These are phyloP conservation scores for Pseudopleuronectes americanus DNA, from an alignment of 2,797 vertebrate species.

Conservation along the genomic window DNA sequence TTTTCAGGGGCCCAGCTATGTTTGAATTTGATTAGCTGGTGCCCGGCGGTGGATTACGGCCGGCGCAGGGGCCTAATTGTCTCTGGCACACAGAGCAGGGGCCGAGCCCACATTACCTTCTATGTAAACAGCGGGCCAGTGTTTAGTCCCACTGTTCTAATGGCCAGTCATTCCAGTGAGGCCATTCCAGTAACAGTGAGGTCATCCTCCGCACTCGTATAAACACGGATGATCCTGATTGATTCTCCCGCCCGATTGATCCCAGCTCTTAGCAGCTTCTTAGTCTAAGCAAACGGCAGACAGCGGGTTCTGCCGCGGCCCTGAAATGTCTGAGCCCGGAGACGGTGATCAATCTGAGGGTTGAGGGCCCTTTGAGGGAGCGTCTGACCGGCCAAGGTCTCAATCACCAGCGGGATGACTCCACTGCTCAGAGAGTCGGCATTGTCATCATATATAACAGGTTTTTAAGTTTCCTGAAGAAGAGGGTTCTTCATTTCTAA, in stretches of 20 bases:
- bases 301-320: constrained; percentile 34
- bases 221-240: constrained; percentile 79
- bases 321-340: constrained; percentile 39
- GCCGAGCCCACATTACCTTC: constrained; percentile 68
- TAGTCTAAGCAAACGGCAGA: constrained; percentile 65
- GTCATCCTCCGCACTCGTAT: constrained; percentile 77
- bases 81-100: constrained; percentile 57
- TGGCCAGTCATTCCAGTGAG: constrained; percentile 74
- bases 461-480: too few species aligned
- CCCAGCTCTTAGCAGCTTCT: constrained; percentile 77
- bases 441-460: not conserved
- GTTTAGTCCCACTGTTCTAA: constrained; percentile 79
- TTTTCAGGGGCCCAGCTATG: constrained; percentile 48
- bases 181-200: constrained; percentile 76
- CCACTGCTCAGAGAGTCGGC: not conserved
- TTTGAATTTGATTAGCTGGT: constrained; percentile 62
- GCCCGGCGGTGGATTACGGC: constrained; percentile 58
- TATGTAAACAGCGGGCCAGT: constrained; percentile 75
- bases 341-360: constrained; percentile 47
- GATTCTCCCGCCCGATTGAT: constrained; percentile 75
- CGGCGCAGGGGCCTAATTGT: constrained; percentile 55
- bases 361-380: not conserved
- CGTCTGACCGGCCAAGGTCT: constrained; percentile 6
- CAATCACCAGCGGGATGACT: not conserved
- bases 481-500: too few species aligned